These are phyloP conservation scores for Scaptomyza montana DNA, from an alignment of 1,140 invertebrate species.

Conservation along the genomic window DNA sequence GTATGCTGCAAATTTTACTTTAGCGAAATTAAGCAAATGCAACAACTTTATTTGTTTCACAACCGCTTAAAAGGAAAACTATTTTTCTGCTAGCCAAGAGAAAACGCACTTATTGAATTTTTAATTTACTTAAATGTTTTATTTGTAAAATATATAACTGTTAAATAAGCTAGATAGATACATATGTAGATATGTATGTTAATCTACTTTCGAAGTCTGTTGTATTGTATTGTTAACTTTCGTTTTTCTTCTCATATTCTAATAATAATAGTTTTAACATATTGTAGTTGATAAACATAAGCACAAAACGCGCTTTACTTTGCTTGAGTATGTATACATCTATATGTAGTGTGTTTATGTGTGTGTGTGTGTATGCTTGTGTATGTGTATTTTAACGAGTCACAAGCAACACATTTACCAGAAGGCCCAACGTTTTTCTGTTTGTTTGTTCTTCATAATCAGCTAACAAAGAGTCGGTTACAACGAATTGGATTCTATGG, in stretches of 20 bases:
- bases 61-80: too few relatives aligned
- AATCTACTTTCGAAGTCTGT: conserved; percentile 25
- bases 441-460: conserved; percentile 41
- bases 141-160: conserved; percentile 61
- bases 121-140: conserved; percentile 58
- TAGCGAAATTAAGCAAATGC: too few relatives aligned
- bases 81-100: not conserved
- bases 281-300: conserved; percentile 57
- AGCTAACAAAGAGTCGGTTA: conserved; percentile 23
- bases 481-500: conserved; percentile 24
- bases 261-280: conserved; percentile 47
- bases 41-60: too few relatives aligned
- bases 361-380: conserved; percentile 33
- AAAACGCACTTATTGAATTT: conserved; percentile 2
- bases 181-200: conserved; percentile 15
- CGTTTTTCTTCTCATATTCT: conserved; percentile 40
- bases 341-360: conserved; percentile 35
- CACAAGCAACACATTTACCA: conserved; percentile 28
- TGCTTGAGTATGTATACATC: conserved; percentile 55
- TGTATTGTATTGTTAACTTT: conserved; percentile 10
- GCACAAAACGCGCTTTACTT: conserved; percentile 40
- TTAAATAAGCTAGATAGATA: conserved; percentile 42
- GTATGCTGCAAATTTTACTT: too few relatives aligned
- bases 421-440: conserved; percentile 30
- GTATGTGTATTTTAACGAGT: conserved; percentile 32